Evolutionary conservation across 2,888 invertebrate species (phyloP), one percentile per base, ranked within the genome.

Genomic region (Lasioglossum pauxillum): DNA sequence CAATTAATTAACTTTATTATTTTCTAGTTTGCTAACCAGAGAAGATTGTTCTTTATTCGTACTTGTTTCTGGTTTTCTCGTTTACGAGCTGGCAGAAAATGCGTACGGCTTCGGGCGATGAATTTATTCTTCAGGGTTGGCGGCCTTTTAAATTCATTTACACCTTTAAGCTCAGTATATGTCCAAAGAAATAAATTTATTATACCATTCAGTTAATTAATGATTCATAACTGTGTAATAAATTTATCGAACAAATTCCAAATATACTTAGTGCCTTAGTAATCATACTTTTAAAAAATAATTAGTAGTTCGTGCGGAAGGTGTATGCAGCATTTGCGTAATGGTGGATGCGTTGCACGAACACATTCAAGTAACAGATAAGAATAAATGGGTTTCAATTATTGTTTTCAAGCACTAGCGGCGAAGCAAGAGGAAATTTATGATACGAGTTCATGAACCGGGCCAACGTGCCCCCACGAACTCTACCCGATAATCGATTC

Each of bases 401-500:
- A 69, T 38, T 69, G 38, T 69, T 69, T 38, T 38, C 69, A 23
- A 69, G 38, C 19, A 67, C 31, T 35, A 8, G 31, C 67, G n/a
- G 35, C 23, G 23, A 38, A 12, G 35, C 69, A 38, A 38, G 35
- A 10, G 69, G 23, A 35, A 41, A 69, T 69, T 69, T 69, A 38
- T 69, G 38, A 69, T 38, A 69, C 38, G 77, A 35, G 53, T 75
- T 31, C 41, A 75, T 79, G 77, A 79, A 75, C 73, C 83, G 53
- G 81, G 76, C 46, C 73, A 64, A 57, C 82, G 74, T 75, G 84
- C 75, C 72, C 83, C 44, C 78, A 60, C 79, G 82, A 80, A 83
- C 60, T 83, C n/a, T 44, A 49, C 69, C 38, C 90, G 73, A 90
- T 90, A 90, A 90, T 90, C 90, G 90, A 90, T 88, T 82, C 75